Evolutionary conservation across 2,797 vertebrate genomes (phyloP).

Genomic region (Morelia viridis): DNA sequence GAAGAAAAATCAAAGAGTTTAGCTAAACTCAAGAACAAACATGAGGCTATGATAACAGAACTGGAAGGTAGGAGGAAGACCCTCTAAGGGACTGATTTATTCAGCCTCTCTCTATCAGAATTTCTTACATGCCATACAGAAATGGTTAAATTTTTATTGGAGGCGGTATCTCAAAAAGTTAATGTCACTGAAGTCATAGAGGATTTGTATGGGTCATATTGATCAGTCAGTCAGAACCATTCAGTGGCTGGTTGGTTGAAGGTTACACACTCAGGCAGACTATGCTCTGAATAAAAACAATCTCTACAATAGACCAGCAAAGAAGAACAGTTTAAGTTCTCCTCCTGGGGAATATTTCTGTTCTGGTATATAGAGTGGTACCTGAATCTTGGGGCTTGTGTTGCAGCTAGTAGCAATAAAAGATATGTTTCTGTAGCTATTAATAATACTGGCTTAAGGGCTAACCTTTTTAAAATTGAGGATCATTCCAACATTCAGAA

Average conservation of each 20-base stretch:
- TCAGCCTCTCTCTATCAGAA: slow-evolving; percentile 19
- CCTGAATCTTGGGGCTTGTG: slow-evolving; percentile 56
- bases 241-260: slow-evolving; percentile 50
- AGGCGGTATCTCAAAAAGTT: slow-evolving; percentile 51
- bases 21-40: slow-evolving; percentile 96
- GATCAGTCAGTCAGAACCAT: slow-evolving; percentile 56
- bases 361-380: slow-evolving; percentile 51
- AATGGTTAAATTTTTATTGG: slow-evolving; percentile 25
- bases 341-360: slow-evolving; percentile 50
- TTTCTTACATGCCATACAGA: slow-evolving; percentile 10
- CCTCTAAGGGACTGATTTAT: background rate
- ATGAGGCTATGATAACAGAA: slow-evolving; percentile 98
- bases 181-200: slow-evolving; percentile 47
- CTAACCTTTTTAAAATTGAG: background rate
- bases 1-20: slow-evolving; percentile 99
- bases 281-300: slow-evolving; percentile 63
- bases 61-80: slow-evolving; percentile 84
- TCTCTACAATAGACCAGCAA: slow-evolving; percentile 58
- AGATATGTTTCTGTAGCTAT: background rate
- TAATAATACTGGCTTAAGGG: background rate
- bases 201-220: slow-evolving; percentile 46
- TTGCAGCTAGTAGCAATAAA: slow-evolving; percentile 10
- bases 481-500: background rate
- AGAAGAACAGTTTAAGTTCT: slow-evolving; percentile 58
- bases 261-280: slow-evolving; percentile 65